phyloP scores from a whole-genome alignment of 2,888 invertebrate genomes.

The Agrenia bidenticulata region DNA sequence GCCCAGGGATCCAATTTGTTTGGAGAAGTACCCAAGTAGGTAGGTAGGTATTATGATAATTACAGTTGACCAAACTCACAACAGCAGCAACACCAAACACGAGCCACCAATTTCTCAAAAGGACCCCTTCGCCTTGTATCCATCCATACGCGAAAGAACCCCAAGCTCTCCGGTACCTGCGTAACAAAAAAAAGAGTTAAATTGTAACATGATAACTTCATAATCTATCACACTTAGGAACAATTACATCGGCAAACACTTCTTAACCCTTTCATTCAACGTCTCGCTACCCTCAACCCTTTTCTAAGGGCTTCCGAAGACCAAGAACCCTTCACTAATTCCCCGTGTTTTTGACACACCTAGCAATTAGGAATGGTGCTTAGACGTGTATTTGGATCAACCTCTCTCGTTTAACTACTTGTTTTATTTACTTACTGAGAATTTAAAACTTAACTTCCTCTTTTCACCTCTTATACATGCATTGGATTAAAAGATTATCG shows the following conservation, averaged over 20 bases:
- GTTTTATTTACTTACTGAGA: too few relatives aligned
- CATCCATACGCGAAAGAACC: conserved; percentile 5
- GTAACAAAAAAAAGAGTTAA: conserved; percentile 30
- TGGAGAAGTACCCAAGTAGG: conserved; percentile 2
- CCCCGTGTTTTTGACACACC: too few relatives aligned
- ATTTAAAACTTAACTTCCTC: too few relatives aligned
- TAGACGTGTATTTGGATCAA: too few relatives aligned
- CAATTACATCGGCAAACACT: conserved; percentile 1
- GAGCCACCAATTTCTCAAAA: conserved; percentile 21
- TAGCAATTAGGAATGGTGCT: too few relatives aligned
- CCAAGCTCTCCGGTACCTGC: conserved; percentile 18
- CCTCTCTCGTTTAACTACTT: too few relatives aligned
- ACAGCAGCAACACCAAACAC: conserved; percentile 15
- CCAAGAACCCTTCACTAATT: too few relatives aligned
- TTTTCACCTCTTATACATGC: too few relatives aligned
- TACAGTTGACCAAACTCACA: conserved; percentile 14
- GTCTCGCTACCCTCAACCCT: neutral
- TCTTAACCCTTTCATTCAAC: neutral
- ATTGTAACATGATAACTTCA: conserved; percentile 28
- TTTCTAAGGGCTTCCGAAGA: neutral
- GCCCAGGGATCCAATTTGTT: neutral
- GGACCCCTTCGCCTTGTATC: conserved; percentile 11
- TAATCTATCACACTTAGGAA: conserved; percentile 22
- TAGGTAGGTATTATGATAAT: conserved; percentile 20
- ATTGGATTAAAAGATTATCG: too few relatives aligned